Evolutionary conservation across 2,797 vertebrate genomes (phyloP).

Genomic region (Hephaestus fuliginosus): DNA sequence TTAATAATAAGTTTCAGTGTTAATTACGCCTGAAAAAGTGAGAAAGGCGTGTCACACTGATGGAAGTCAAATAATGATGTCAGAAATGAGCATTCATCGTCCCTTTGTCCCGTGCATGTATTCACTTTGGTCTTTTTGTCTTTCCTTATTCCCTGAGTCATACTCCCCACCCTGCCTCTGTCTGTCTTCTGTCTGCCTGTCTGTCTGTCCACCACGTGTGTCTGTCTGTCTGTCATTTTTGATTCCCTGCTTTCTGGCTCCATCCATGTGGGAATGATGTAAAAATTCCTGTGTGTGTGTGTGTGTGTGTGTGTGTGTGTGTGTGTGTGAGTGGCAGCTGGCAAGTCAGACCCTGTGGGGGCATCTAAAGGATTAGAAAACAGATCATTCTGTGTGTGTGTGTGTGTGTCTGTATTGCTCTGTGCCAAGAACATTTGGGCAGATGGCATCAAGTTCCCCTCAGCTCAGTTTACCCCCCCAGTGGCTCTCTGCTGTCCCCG

Average conservation of each 20-base stretch:
- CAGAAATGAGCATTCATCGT: not conserved
- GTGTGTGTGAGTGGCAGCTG: slow-evolving; percentile 63
- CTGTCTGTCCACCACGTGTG: not conserved
- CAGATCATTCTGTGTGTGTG: slow-evolving; percentile 30
- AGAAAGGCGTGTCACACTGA: not conserved
- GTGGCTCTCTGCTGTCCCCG: slow-evolving; percentile 52
- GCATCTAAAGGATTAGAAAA: slow-evolving; percentile 64
- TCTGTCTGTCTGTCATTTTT: not conserved
- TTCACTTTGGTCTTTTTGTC: slow-evolving; percentile 8
- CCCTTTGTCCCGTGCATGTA: not conserved
- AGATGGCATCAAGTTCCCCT: slow-evolving; percentile 76
- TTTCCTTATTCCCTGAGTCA: slow-evolving; percentile 3
- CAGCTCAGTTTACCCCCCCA: slow-evolving; percentile 72
- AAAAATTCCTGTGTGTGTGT: slow-evolving; percentile 6
- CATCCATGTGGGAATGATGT: slow-evolving; percentile 10
- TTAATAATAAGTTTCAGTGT: not conserved
- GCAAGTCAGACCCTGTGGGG: slow-evolving; percentile 62
- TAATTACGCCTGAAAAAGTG: not conserved
- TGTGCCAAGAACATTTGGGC: slow-evolving; percentile 67
- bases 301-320: slow-evolving; percentile 7
- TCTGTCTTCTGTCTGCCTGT: not conserved
- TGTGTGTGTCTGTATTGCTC: slow-evolving; percentile 6
- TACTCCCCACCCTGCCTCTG: not conserved
- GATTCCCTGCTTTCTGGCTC: slow-evolving; percentile 13
- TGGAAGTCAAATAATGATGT: not conserved